phyloP scores from a whole-genome alignment of 1,140 invertebrate genomes.

The Colletes gigas region DNA sequence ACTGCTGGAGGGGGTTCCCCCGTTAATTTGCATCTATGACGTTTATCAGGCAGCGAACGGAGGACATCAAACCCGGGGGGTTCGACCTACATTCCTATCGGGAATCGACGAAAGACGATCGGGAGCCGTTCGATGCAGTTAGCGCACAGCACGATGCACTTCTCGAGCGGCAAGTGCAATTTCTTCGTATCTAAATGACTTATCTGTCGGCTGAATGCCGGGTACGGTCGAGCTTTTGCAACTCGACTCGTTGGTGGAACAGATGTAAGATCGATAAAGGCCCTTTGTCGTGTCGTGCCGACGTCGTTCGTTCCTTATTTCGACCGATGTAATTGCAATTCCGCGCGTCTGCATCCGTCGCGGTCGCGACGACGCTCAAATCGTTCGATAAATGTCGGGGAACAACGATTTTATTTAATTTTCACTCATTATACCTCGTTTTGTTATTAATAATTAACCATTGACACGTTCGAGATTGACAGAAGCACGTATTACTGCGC shows the following conservation, averaged over 20 bases:
- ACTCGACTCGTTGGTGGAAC: slow-evolving; percentile 3
- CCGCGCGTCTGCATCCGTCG: not conserved
- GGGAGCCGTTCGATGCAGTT: slow-evolving; percentile 24
- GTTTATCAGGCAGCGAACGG: slow-evolving; percentile 10
- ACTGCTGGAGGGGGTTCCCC: not conserved
- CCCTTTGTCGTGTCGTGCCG: slow-evolving; percentile 2
- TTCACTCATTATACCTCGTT: no score
- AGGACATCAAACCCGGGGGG: slow-evolving; percentile 1
- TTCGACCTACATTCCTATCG: slow-evolving; percentile 44
- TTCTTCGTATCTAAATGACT: slow-evolving; percentile 57
- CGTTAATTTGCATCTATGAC: slow-evolving; percentile 31
- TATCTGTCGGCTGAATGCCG: slow-evolving; percentile 48
- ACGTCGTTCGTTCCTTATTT: not conserved
- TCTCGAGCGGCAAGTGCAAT: slow-evolving; percentile 29
- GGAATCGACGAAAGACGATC: slow-evolving; percentile 38
- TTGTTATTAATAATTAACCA: no score
- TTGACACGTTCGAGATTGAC: no score
- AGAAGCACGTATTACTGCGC: no score
- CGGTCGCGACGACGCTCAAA: not conserved
- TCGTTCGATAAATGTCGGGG: not conserved
- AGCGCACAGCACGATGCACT: slow-evolving; percentile 3
- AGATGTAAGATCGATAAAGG: slow-evolving; percentile 48
- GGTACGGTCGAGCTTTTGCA: not conserved
- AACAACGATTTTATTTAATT: no score
- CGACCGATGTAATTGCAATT: slow-evolving; percentile 5